Evolutionary conservation across 1,140 invertebrate species (phyloP), one percentile per base, ranked within the genome.

Genomic region (Acromyrmex heyeri): DNA sequence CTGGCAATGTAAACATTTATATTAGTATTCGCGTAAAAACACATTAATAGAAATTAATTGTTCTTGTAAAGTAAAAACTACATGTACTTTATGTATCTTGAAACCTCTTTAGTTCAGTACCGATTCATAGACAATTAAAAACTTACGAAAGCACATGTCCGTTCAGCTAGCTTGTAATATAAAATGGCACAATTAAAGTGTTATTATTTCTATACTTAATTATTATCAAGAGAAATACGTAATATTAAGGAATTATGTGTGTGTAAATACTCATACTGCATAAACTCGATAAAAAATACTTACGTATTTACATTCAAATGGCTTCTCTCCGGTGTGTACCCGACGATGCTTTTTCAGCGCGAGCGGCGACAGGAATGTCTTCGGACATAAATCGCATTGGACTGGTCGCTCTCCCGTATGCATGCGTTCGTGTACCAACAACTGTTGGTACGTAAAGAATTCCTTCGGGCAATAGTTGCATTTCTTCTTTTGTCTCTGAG

Each of bases 241-340:
- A 14, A 59, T 44, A 38, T 72, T 72, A 57, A 72, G 5, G 3
- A 21, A 2, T 53, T 34, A 18, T 57, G n/a, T n/a, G n/a, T n/a
- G n/a, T n/a, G 12, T 24, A 83, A 44, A 21, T n/a, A 65, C 5
- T 44, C 8, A 8, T 10, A 44, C 12, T 27, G 16, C 34, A 30
- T 21, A 8, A 44, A 64, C 24, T 78, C 8, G 12, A 18, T 70
- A 18, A 12, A 16, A 53, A 73, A 21, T 87, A 95, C 96, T 94
- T 94, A 97, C 96, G 93, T 96, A 95, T 91, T 96, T 95, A 92
- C 97, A 97, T 89, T 96, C 96, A 90, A 97, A 97, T 2, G 97
- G 97, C 91, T 97, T 97, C 93, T 98, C 97, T 82, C 98, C 97
- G 2, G 97, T 98, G 92, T 98, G 98, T 92, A 97, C 97, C 44